Conservation (phyloP, 2,888 invertebrate species). For the Sesia bembeciformis region DNA sequence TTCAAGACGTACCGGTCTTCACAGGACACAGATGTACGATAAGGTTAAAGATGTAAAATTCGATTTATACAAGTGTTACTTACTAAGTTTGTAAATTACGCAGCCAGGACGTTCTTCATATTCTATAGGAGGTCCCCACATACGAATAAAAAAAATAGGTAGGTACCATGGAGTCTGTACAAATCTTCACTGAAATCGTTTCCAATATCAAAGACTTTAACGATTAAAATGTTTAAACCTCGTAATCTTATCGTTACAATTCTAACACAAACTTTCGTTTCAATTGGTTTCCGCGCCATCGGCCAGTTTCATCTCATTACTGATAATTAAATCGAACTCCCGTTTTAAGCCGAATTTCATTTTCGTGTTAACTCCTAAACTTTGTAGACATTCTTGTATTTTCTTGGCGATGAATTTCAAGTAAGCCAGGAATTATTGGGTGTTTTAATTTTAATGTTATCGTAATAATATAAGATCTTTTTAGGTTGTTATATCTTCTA, state of each 20-base stretch:
- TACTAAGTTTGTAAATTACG: too few relatives aligned
- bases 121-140: too few relatives aligned
- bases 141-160: too few relatives aligned
- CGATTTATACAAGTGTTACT: too few relatives aligned
- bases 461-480: too few relatives aligned
- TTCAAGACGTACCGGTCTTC: too few relatives aligned
- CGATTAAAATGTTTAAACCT: neutral
- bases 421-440: neutral
- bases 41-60: too few relatives aligned
- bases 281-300: slow-evolving; percentile 42
- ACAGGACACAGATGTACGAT: too few relatives aligned
- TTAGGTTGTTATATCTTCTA: too few relatives aligned
- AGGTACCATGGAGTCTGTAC: neutral
- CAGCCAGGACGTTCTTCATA: too few relatives aligned
- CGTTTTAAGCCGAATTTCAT: slow-evolving; percentile 41
- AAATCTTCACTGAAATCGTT: neutral
- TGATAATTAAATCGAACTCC: slow-evolving; percentile 53
- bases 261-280: slow-evolving; percentile 21
- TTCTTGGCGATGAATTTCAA: neutral
- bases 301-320: slow-evolving; percentile 48
- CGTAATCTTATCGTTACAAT: neutral
- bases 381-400: neutral
- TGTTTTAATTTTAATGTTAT: neutral
- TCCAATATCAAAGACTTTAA: neutral
- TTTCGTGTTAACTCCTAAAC: slow-evolving; percentile 28